Percentiles rank a stretch among this genome's conserved stretches.
phyloP scores from a whole-genome alignment of 2,113 vertebrate species.

The Dasyornis broadbenti region DNA sequence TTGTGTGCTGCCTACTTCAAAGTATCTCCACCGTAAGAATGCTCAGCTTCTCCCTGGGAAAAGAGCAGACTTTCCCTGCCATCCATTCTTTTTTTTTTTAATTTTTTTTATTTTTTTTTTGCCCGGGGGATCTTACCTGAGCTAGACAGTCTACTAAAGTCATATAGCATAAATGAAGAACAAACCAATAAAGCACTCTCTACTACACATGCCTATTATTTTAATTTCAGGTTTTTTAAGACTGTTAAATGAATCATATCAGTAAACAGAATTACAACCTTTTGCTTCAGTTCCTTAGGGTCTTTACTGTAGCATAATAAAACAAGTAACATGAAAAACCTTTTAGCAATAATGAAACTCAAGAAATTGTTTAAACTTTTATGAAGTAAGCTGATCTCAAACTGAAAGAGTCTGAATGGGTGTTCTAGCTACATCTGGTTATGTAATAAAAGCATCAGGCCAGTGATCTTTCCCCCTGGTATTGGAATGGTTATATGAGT shows the following conservation, averaged over 20 bases:
- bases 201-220: background rate
- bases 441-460: background rate
- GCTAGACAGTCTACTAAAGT: background rate
- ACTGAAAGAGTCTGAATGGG: background rate
- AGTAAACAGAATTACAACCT: background rate
- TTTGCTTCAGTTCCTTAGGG: background rate
- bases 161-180: background rate
- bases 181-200: background rate
- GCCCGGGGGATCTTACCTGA: background rate
- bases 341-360: constrained; percentile 15
- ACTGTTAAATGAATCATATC: background rate
- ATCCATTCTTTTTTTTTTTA: background rate
- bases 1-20: background rate
- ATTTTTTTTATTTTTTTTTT: too few relatives aligned
- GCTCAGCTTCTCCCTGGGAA: background rate
- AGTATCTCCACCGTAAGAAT: background rate
- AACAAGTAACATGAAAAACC: constrained; percentile 1
- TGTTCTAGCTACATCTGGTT: background rate
- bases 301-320: background rate
- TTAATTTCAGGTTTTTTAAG: background rate
- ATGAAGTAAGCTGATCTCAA: constrained; percentile 16
- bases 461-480: background rate
- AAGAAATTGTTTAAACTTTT: constrained; percentile 17
- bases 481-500: background rate
- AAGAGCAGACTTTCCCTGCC: background rate